These are phyloP conservation scores for Pontoporia blainvillei DNA, from an alignment of 2,113 vertebrate species.

Conservation along the genomic window DNA sequence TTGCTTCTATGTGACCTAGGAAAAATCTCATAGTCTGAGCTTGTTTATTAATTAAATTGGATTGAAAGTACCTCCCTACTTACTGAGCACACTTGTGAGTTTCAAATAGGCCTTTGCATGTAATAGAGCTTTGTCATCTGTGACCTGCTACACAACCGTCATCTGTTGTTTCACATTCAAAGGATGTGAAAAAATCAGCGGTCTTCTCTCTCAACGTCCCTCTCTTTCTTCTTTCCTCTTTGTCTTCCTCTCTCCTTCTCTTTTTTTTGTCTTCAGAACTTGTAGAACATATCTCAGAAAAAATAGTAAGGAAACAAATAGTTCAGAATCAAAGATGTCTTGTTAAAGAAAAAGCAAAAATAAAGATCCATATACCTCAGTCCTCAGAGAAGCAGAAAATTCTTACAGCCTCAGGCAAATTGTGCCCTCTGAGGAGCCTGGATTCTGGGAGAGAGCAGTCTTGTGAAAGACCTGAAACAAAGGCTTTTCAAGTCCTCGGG, in stretches of 20 bases:
- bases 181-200: neutral
- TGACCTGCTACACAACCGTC: neutral
- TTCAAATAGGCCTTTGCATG: neutral
- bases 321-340: neutral
- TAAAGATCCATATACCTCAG: neutral
- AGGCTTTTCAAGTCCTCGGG: slow-evolving; percentile 30
- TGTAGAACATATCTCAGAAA: neutral
- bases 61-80: neutral
- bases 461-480: slow-evolving; percentile 41
- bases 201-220: neutral
- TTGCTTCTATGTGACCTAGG: neutral
- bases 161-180: neutral
- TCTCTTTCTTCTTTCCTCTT: neutral
- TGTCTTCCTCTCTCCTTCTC: neutral
- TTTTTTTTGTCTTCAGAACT: neutral
- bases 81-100: neutral
- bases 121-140: neutral
- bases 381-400: slow-evolving; percentile 3
- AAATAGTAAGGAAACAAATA: slow-evolving; percentile 20
- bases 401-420: neutral
- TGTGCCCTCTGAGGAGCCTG: neutral
- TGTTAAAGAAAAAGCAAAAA: neutral
- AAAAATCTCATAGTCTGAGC: neutral
- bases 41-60: neutral
- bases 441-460: neutral